Evolutionary conservation across 2,113 vertebrate species (phyloP), one percentile per base, ranked within the genome.

Genomic region (Trogon melanurus): DNA sequence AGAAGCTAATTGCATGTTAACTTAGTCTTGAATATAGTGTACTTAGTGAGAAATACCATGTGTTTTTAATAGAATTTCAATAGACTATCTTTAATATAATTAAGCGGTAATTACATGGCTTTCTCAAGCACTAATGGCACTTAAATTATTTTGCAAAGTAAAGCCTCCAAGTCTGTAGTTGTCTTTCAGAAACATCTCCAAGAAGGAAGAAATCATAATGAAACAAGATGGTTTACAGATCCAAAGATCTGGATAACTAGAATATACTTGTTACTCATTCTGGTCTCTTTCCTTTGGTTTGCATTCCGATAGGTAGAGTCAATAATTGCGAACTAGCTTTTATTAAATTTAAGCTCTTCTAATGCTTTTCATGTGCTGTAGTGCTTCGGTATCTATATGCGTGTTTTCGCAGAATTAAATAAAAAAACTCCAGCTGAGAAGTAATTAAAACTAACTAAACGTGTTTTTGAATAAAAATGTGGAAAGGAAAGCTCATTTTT

Each of bases 1-100:
- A n/a, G 34, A 58, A 74, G 3, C 21, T 47, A 13, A 47, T 67
- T 4, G 16, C 14, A 18, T 0, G 0, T 41, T 41, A 44, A 4
- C 73, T 66, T 54, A 29, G 27, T 16, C 30, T 70, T 17, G 17
- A 73, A 65, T 16, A 22, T 25, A 22, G 4, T 14, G 13, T 86
- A 26, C 51, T 89, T 53, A n/a, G 21, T 66, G 65, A 87, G 44
- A 81, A 53, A 41, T 29, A 19, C 19, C 3, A 10, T 60, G 62
- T 67, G 4, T 0, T 58, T 60, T 34, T 58, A 18, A 4, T 21
- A 19, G 45, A 1, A 27, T 78, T 87, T 87, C 57, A 47, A 1
- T 41, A 41, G 21, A 4, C 48, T 64, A 15, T 75, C 34, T n/a
- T 56, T 62, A 69, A 57, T 51, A 0, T 45, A 23, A 41, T 72